Percentiles rank a stretch among this genome's conserved stretches.
Conservation (phyloP, 2,888 invertebrate species). For the Athalia rosae region DNA sequence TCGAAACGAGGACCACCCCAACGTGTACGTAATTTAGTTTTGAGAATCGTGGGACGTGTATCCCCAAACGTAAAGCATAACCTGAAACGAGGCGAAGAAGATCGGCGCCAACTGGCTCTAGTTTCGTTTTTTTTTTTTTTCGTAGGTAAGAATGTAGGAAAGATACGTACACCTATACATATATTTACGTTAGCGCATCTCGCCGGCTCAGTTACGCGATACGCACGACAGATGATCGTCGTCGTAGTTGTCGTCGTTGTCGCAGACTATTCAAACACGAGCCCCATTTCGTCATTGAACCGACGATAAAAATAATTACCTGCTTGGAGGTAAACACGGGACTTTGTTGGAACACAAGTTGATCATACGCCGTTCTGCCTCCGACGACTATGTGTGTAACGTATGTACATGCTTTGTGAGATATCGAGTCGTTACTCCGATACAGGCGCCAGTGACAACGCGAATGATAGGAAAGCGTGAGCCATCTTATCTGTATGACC, state of each 20-base stretch:
- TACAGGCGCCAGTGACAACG: conserved; percentile 41
- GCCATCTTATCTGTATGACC: conserved; percentile 19
- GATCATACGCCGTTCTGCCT: not conserved
- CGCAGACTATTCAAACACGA: conserved; percentile 32
- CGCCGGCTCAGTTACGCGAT: not conserved
- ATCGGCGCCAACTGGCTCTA: conserved; percentile 23
- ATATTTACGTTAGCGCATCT: conserved; percentile 28
- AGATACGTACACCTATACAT: not conserved
- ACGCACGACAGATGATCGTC: conserved; percentile 7
- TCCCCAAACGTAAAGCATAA: not conserved
- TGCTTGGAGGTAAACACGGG: conserved; percentile 17
- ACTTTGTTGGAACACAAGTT: conserved; percentile 23
- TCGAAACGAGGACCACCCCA: too few relatives aligned
- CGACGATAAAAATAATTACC: conserved; percentile 27
- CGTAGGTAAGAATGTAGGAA: too few relatives aligned
- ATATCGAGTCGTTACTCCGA: conserved; percentile 23
- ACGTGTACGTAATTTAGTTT: too few relatives aligned
- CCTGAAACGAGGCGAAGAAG: conserved; percentile 4
- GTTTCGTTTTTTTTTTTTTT: conserved; percentile 7
- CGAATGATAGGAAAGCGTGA: conserved; percentile 27
- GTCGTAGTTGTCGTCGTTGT: not conserved
- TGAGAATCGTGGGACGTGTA: too few relatives aligned
- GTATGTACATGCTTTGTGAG: not conserved
- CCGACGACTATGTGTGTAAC: not conserved
- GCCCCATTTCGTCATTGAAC: conserved; percentile 38